Conservation (phyloP, 2,888 invertebrate species). For the Lumbricus terrestris region DNA sequence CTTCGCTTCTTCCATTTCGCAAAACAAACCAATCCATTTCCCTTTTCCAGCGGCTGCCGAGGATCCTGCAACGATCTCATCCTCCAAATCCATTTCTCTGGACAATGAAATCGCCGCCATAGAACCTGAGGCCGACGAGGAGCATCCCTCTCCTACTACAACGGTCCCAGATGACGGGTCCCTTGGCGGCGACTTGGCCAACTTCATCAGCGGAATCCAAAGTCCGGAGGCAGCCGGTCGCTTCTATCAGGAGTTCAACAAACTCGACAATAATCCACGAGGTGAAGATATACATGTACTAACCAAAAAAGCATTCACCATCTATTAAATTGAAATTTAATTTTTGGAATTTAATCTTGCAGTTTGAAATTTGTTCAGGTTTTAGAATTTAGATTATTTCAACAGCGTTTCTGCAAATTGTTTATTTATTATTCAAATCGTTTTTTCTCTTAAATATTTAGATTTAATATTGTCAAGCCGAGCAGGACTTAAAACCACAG, state of each 20-base stretch:
- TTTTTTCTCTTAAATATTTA: not conserved
- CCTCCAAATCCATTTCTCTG: not conserved
- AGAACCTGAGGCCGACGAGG: too few relatives aligned
- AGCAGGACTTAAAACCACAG: too few relatives aligned
- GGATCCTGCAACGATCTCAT: not conserved
- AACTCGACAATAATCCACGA: not conserved
- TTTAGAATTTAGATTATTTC: too few relatives aligned
- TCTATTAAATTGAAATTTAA: not conserved
- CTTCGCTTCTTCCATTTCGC: not conserved
- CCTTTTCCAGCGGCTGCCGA: not conserved
- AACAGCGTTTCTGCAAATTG: not conserved
- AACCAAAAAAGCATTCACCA: not conserved
- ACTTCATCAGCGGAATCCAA: not conserved
- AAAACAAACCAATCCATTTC: too few relatives aligned
- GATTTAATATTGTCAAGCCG: too few relatives aligned
- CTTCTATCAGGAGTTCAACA: not conserved
- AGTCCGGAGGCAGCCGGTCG: not conserved
- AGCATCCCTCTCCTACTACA: not conserved
- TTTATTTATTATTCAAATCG: not conserved
- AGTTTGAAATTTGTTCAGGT: too few relatives aligned
- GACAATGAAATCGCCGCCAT: not conserved
- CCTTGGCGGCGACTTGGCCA: not conserved
- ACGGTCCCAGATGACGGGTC: not conserved
- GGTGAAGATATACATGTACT: not conserved
- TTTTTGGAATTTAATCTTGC: too few relatives aligned